phyloP scores from a whole-genome alignment of 2,888 invertebrate species.

The Nomada flava region DNA sequence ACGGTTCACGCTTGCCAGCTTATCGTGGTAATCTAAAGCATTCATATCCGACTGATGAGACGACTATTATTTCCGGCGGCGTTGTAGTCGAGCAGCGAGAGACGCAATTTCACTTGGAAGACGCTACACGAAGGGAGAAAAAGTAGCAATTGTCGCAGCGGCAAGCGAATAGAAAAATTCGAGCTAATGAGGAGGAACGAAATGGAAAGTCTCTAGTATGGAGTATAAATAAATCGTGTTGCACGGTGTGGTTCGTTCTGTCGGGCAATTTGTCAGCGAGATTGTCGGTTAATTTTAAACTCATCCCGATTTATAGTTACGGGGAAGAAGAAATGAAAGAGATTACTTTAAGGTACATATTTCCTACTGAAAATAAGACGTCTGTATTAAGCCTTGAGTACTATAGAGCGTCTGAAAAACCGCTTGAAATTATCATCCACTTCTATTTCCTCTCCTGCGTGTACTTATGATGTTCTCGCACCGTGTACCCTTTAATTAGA shows the following conservation, averaged over 20 bases:
- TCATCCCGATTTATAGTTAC: background rate
- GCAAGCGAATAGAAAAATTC: conserved; percentile 18
- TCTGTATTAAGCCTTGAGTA: background rate
- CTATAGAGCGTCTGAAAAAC: too few relatives aligned
- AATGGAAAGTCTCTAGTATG: background rate
- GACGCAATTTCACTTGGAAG: conserved; percentile 29
- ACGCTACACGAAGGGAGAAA: background rate
- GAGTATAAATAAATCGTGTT: background rate
- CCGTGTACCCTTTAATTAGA: too few relatives aligned
- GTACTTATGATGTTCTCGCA: too few relatives aligned
- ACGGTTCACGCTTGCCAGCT: conserved; percentile 57
- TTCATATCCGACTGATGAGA: conserved; percentile 67
- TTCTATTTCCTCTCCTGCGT: too few relatives aligned
- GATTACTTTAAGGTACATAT: background rate
- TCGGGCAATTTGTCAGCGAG: background rate
- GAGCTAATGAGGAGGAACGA: conserved; percentile 16
- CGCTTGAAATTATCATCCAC: too few relatives aligned
- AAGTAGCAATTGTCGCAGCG: conserved; percentile 15
- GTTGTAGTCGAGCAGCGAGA: conserved; percentile 5
- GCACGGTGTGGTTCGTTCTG: background rate
- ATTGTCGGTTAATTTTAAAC: background rate
- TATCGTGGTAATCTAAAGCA: conserved; percentile 66
- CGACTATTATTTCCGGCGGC: conserved; percentile 54
- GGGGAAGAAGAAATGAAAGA: background rate
- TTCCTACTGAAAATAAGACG: background rate